Evolutionary conservation across 2,113 vertebrate species (phyloP), one percentile per base, ranked within the genome.

Genomic region (Aptenodytes patagonicus): DNA sequence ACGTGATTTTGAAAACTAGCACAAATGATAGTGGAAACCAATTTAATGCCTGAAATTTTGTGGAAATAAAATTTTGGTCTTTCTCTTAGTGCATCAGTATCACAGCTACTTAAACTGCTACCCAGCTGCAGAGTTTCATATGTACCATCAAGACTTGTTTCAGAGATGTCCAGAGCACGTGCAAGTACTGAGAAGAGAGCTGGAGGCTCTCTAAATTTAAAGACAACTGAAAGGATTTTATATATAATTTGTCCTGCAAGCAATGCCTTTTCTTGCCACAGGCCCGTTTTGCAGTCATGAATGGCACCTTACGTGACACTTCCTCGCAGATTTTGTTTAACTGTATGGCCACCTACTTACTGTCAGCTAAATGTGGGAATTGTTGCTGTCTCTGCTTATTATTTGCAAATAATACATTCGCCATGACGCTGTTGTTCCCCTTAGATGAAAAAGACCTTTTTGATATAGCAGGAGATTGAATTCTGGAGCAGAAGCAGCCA

Each of bases 291-390:
- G 55, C 60, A 93, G 57, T n/a, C 52, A 29, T 10, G 36, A 72
- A 29, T 64, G 44, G 40, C 40, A 55, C 69, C 44, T 84, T 76
- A 11, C 17, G 5, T 72, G 73, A 75, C 60, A 58, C 40, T 87
- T 24, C n/a, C 77, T 93, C 91, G 60, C 89, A 89, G 81, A 75
- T 93, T 95, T 87, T 89, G 57, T 91, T 90, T 90, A 58, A n/a
- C 79, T 73, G 34, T 10, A 0, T 81, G 95, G 51, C 86, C 90
- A 90, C 79, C 76, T 96, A 83, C 92, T 92, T 86, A 22, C 40
- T 77, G 55, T 62, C 82, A 83, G 83, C 46, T 51, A 6, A 49
- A 68, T 46, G 86, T 94, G 93, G 60, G 64, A 93, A 88, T 81
- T 77, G 51, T 77, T 83, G 71, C 51, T 77, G 54, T 83, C 55